These are phyloP conservation scores for Isaurus tuberculatus DNA, from an alignment of 92 coral and sea anemone species.

Conservation along the genomic window DNA sequence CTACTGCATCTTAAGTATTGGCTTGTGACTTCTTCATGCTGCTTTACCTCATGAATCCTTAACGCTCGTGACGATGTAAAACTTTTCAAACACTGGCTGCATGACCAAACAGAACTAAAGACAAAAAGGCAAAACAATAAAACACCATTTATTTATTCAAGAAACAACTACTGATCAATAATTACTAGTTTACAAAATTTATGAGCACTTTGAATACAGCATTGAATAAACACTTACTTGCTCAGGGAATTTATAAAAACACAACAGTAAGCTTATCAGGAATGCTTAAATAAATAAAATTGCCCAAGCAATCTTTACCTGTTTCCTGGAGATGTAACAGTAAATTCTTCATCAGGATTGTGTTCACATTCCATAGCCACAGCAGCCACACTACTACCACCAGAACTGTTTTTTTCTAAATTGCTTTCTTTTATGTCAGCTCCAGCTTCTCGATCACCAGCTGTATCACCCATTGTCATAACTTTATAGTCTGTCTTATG, in stretches of 20 bases:
- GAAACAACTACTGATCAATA: no score
- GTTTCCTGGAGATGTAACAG: neutral
- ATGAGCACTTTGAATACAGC: no score
- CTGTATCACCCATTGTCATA: neutral
- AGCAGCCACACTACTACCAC: neutral
- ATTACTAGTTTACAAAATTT: no score
- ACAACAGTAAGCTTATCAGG: no score
- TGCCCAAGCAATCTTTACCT: neutral
- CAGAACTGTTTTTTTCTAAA: neutral
- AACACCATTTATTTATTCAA: neutral
- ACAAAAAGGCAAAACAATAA: conserved; percentile 1
- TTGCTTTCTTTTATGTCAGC: neutral
- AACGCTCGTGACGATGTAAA: conserved; percentile 87
- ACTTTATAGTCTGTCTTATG: neutral
- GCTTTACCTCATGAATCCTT: conserved; percentile 86
- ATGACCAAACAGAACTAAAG: conserved; percentile 73
- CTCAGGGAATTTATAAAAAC: no score
- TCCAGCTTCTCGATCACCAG: neutral
- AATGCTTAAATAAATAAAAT: no score
- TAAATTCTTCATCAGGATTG: neutral
- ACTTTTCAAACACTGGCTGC: conserved; percentile 77
- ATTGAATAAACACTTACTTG: no score
- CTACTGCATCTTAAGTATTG: conserved; percentile 80
- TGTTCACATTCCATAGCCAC: neutral
- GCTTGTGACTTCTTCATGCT: conserved; percentile 76